Conservation (phyloP, 2,113 vertebrate genomes). For the Antidorcas marsupialis region DNA sequence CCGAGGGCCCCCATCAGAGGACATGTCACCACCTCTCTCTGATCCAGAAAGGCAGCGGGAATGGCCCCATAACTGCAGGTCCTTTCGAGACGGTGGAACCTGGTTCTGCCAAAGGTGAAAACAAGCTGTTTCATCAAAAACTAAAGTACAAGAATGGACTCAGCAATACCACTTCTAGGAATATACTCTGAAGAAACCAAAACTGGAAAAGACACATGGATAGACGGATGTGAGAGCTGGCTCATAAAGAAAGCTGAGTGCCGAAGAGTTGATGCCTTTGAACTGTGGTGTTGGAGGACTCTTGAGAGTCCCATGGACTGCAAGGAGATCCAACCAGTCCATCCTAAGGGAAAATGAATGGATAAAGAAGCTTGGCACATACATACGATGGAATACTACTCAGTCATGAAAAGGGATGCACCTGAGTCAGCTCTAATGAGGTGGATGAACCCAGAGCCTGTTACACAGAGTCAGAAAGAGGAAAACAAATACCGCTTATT, state of each 20-base stretch:
- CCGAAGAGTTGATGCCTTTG: background rate
- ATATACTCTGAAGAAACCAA: background rate
- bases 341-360: no score
- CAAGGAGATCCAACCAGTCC: background rate
- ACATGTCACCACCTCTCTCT: accelerated
- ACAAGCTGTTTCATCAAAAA: background rate
- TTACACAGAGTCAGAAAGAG: no score
- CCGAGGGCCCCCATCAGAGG: accelerated
- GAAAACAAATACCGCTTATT: no score
- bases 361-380: no score
- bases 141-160: accelerated
- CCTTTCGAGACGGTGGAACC: accelerated
- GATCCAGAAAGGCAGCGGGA: background rate
- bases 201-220: background rate
- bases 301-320: background rate
- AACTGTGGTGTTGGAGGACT: background rate
- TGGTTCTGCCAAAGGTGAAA: background rate
- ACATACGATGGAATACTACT: no score
- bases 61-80: accelerated
- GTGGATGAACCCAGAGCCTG: no score
- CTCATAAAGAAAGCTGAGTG: background rate
- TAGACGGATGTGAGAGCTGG: background rate
- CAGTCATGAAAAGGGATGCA: no score
- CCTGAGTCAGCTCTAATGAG: no score
- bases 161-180: background rate